Percentiles rank a stretch among this genome's conserved stretches.
Evolutionary conservation across 2,113 vertebrate genomes (phyloP).

Genomic region (Sebastes fasciatus): DNA sequence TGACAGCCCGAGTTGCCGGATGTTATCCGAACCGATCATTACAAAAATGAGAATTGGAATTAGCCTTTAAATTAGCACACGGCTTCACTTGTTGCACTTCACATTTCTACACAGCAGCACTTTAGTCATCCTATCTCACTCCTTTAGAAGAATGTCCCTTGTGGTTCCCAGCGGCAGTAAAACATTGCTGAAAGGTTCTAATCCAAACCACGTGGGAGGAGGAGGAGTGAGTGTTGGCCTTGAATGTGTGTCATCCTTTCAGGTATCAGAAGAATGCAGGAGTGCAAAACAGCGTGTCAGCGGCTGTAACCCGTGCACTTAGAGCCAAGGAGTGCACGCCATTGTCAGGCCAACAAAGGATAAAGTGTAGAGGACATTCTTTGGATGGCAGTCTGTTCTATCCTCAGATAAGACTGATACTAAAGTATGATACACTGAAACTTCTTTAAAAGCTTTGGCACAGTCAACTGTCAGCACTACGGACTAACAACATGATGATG

Average conservation of each 20-base stretch:
- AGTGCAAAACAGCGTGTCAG: background rate
- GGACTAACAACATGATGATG: background rate
- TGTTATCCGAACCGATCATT: background rate
- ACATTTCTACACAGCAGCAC: constrained; percentile 8
- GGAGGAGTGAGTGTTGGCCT: constrained; percentile 9
- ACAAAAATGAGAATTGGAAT: background rate
- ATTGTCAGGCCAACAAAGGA: constrained; percentile 19
- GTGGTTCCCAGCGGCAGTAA: constrained; percentile 15
- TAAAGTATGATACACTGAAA: background rate
- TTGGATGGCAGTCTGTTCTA: background rate
- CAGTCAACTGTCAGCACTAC: background rate
- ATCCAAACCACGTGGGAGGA: constrained; percentile 22
- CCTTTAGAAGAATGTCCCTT: background rate
- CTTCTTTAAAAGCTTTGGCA: background rate
- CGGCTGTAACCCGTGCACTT: background rate
- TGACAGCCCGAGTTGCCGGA: too few relatives aligned
- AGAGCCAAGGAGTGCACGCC: background rate
- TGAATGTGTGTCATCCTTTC: constrained; percentile 8
- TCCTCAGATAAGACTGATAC: background rate
- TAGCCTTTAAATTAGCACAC: background rate
- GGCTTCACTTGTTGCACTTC: constrained; percentile 7
- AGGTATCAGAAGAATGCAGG: constrained; percentile 42
- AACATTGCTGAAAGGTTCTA: constrained; percentile 14
- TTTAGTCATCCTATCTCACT: background rate
- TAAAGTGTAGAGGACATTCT: constrained; percentile 9